These are phyloP conservation scores for Branchipolynoe longqiensis DNA, from an alignment of 2,888 invertebrate genomes.

Conservation along the genomic window DNA sequence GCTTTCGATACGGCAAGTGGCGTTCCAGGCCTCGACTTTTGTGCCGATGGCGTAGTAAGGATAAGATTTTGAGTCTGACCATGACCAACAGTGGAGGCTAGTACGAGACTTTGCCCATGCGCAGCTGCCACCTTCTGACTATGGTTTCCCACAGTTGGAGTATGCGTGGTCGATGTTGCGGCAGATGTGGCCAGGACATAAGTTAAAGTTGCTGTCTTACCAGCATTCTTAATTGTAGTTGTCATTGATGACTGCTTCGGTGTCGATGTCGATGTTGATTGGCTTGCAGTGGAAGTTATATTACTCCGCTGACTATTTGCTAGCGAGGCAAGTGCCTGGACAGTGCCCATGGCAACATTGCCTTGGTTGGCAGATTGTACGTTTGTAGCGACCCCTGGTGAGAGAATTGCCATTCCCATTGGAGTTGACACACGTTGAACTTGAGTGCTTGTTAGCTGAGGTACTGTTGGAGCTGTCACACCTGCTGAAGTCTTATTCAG, in stretches of 20 bases:
- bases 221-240: slow-evolving; percentile 1
- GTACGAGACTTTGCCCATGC: background rate
- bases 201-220: slow-evolving; percentile 39
- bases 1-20: background rate
- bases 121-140: slow-evolving; percentile 1
- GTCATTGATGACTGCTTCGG: slow-evolving; percentile 17
- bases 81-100: slow-evolving; percentile 18
- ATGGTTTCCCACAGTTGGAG: background rate
- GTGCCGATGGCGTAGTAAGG: background rate
- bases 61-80: slow-evolving; percentile 26
- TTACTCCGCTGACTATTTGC: background rate
- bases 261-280: background rate
- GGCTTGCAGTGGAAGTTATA: too few relatives aligned
- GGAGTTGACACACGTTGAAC: slow-evolving; percentile 17
- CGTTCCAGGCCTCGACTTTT: background rate
- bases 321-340: background rate
- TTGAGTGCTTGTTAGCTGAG: background rate
- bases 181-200: slow-evolving; percentile 11
- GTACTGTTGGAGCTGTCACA: background rate
- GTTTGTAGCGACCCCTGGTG: background rate
- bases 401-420: slow-evolving; percentile 22
- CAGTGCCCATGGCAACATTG: background rate
- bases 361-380: background rate
- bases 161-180: background rate
- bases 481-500: slow-evolving; percentile 39